Evolutionary conservation across 2,888 invertebrate genomes (phyloP), one percentile per base, ranked within the genome.

Genomic region (Incurvaria masculella): DNA sequence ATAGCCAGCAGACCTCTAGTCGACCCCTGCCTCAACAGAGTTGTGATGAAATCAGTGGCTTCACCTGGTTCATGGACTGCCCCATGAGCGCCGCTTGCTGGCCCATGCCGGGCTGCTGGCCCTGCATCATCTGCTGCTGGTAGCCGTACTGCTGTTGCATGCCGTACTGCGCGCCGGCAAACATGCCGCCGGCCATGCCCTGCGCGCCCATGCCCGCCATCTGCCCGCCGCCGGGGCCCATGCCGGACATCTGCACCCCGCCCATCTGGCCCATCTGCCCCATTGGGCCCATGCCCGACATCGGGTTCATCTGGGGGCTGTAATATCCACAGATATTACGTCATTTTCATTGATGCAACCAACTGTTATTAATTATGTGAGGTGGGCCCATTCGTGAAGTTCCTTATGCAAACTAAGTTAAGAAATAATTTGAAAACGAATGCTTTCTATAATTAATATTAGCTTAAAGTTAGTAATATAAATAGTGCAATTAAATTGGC

Each of bases 91-190:
- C 57, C 56, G 61, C 58, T 51, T 78, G 78, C 51, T 80, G 80
- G 2, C 79, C 73, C 61, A 72, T 66, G 46, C 54, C 49, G 19
- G 40, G 44, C 3, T 49, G 44, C 39, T 54, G 54, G 2, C 72
- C 68, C 52, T 74, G 78, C 73, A 79, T 79, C 75, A 79, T 79
- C 55, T 76, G 79, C 56, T 79, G 79, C 0, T 71, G 61, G 51
- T 76, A 78, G 0, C 71, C 71, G 42, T 75, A 74, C 0, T 74
- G 68, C 47, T 81, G 82, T 59, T 84, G 86, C 82, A 86, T 85
- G 49, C 82, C 80, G 2, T 85, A 85, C 59, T 84, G 86, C 1
- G 69, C 69, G 16, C 81, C 79, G 33, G 33, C 11, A 58, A 84
- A 84, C 82, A 85, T 81, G 55, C 80, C 75, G 0, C 71, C 74